A percentile compares a stretch with the other conserved stretches of the same genome.
These are phyloP conservation scores for Drosophila sp. DNA, from an alignment of 1,140 invertebrate species.

Conservation along the genomic window DNA sequence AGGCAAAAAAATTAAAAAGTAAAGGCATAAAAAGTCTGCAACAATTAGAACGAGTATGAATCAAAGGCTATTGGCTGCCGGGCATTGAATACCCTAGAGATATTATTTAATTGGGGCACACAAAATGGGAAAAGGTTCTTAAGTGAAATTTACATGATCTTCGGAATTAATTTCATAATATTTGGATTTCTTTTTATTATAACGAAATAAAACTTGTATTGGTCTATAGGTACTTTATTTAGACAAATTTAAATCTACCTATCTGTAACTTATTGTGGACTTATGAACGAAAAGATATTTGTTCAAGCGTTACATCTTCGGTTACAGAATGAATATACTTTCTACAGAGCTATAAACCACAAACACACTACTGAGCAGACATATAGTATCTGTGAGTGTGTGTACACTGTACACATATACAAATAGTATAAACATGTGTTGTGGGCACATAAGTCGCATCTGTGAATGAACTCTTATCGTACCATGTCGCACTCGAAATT, in stretches of 20 bases:
- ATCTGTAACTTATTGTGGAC: no score
- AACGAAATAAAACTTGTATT: no score
- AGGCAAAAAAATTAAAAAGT: constrained; percentile 29
- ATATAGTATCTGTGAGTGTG: background rate
- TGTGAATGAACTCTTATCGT: constrained; percentile 82
- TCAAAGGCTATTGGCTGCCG: background rate
- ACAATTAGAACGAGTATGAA: constrained; percentile 41
- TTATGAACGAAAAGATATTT: no score
- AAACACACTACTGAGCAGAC: background rate
- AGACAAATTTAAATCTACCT: no score
- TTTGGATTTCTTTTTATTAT: no score
- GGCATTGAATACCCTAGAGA: background rate
- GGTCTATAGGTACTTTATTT: no score
- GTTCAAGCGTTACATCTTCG: no score
- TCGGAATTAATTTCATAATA: no score
- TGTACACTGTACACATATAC: background rate
- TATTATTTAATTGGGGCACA: background rate
- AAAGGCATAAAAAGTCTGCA: constrained; percentile 41
- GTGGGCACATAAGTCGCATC: constrained; percentile 36
- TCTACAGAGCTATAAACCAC: background rate
- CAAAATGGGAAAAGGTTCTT: background rate
- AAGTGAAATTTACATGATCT: no score
- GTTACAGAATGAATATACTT: background rate
- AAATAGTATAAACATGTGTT: no score
- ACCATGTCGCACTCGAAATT: constrained; percentile 38